Evolutionary conservation across 1,140 invertebrate species (phyloP).

Genomic region (Zaprionus ornatus): DNA sequence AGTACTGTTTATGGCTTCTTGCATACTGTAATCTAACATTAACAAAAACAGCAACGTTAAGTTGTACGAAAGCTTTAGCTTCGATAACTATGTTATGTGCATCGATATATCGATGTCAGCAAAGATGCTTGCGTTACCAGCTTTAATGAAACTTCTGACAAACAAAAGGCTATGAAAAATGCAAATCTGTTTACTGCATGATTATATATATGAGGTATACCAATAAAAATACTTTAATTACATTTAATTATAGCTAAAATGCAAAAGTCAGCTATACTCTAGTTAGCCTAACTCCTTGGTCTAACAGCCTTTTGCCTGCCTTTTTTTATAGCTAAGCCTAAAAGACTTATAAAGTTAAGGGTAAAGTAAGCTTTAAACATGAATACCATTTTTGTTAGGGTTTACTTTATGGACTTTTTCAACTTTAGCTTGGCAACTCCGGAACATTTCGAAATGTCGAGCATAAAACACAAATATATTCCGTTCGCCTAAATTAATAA

Average conservation of each 20-base stretch:
- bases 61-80: not conserved
- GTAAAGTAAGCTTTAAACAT: not conserved
- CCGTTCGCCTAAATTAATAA: constrained; percentile 33
- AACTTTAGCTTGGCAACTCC: not conserved
- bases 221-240: not conserved
- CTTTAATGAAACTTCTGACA: not conserved
- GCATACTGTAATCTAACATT: no score
- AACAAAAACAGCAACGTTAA: no score
- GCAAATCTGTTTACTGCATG: not conserved
- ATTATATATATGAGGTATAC: not conserved
- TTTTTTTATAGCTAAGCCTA: not conserved
- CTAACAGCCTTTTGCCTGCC: not conserved
- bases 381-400: not conserved
- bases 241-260: not conserved
- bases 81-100: not conserved
- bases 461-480: not conserved
- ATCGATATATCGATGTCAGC: not conserved
- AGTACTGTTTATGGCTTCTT: no score
- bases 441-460: not conserved
- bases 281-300: not conserved
- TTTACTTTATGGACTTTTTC: not conserved
- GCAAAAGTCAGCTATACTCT: not conserved
- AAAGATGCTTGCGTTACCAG: not conserved
- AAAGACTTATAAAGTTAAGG: not conserved
- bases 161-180: not conserved